Evolutionary conservation across 2,797 vertebrate species (phyloP).

Genomic region (Myotis pilosus): DNA sequence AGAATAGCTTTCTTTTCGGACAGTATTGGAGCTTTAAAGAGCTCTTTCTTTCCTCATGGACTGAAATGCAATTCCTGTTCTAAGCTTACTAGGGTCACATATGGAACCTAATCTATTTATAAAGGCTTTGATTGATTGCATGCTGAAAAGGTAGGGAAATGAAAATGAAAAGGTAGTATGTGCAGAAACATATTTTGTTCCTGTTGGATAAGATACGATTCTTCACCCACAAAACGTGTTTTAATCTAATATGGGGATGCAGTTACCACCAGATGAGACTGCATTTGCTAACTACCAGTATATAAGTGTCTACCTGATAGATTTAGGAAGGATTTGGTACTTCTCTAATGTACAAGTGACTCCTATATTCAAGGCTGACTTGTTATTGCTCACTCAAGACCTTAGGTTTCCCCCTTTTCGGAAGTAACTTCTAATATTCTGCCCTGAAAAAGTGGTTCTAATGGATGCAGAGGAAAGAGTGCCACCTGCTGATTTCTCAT

Average conservation of each 20-base stretch:
- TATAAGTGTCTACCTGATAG: not conserved
- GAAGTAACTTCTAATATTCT: conserved; percentile 57
- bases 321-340: not conserved
- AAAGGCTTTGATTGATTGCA: not conserved
- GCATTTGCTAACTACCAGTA: not conserved
- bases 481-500: conserved; percentile 72
- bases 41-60: not conserved
- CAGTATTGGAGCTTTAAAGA: not conserved
- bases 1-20: conserved; percentile 3
- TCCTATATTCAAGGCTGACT: not conserved
- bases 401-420: not conserved
- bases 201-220: not conserved
- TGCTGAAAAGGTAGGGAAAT: not conserved
- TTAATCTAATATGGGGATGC: not conserved
- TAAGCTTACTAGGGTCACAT: not conserved
- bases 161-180: not conserved
- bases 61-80: not conserved
- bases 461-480: conserved; percentile 69
- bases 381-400: not conserved
- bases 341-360: not conserved
- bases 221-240: not conserved
- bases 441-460: conserved; percentile 51
- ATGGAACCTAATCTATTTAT: not conserved
- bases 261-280: not conserved
- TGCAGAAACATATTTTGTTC: not conserved